phyloP scores from a whole-genome alignment of 1,140 invertebrate genomes.

The Dinoponera quadriceps region DNA sequence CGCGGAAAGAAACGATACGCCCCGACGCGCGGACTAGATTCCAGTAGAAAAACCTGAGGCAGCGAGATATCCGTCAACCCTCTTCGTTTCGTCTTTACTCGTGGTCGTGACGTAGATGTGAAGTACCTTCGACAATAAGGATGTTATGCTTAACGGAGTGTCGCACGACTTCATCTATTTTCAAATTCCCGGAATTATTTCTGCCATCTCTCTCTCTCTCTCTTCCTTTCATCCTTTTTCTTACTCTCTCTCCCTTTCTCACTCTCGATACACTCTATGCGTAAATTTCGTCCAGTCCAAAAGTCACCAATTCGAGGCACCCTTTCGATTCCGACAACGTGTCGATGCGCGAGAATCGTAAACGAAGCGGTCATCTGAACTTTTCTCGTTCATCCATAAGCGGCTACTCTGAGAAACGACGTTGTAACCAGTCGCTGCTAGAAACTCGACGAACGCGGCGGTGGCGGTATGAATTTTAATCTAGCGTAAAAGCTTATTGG shows the following conservation, averaged over 20 bases:
- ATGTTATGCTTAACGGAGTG: constrained; percentile 13
- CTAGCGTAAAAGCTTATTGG: constrained; percentile 68
- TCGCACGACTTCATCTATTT: not conserved
- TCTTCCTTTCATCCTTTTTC: too few relatives aligned
- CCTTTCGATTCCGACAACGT: not conserved
- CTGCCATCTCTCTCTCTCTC: too few relatives aligned
- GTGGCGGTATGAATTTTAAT: constrained; percentile 71
- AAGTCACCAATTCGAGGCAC: constrained; percentile 17
- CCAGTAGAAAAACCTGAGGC: not conserved
- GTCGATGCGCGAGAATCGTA: not conserved
- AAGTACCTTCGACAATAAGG: constrained; percentile 6
- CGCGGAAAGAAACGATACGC: constrained; percentile 26
- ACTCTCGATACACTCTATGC: not conserved
- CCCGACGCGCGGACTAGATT: not conserved
- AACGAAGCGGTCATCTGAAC: not conserved
- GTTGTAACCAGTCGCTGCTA: not conserved
- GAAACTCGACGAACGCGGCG: constrained; percentile 7
- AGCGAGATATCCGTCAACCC: constrained; percentile 23
- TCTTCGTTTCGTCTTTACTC: constrained; percentile 24
- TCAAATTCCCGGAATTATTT: too few relatives aligned
- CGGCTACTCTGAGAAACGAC: not conserved
- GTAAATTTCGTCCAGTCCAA: not conserved
- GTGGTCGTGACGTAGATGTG: constrained; percentile 24
- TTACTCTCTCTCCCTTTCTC: too few relatives aligned
- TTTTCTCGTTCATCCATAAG: constrained; percentile 17